Base-by-base conservation (phyloP, 1,140 invertebrate genomes). In the Drosophila burlai region DNA sequence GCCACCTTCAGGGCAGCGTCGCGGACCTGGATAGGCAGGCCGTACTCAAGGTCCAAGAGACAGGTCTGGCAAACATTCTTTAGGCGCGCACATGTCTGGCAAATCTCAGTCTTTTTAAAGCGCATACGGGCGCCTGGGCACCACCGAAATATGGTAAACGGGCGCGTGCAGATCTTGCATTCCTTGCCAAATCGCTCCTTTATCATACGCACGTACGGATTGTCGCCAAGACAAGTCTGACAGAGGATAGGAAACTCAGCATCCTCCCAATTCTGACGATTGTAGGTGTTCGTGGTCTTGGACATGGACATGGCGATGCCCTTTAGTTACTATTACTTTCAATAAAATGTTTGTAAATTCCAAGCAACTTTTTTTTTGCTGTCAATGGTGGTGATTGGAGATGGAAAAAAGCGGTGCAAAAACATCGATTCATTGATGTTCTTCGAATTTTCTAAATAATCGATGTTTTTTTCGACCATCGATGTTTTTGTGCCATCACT, bases 61-160 rank as follows among this genome's bases (percentile, higher is more conserved):
- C 99, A 99, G 4, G 99, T 99, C 93, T 99, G 99, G 93, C 99
- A 99, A 2, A 99, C 98, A 94, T 99, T 99, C 92, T 99, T 99
- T 16, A 99, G 92, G 80, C 99, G 97, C 52, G 98, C 97, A 93
- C 99, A 99, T 1, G 99, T 99, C 92, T 99, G 99, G 94, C 99
- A 99, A 11, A 99, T 97, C 95, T 99, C 99, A 1, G 99, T 99
- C 92, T 99, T 99, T 93, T 99, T 99, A 92, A 99, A 99, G 81
- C 99, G 96, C 98, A 99, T 99, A 67, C 98, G 95, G 4, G 98
- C 97, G 24, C 99, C 99, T 2, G 99, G 99, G 94, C 98, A 99
- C 97, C 97, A 98, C 29, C 99, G 95, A 92, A 99, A 99, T 36
- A 99, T 98, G 36, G 99, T 99, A 90, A 99, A 99, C 2, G 99